Evolutionary conservation across 2,888 invertebrate genomes (phyloP), one percentile per base, ranked within the genome.

Genomic region (Sinotaia quadrata): DNA sequence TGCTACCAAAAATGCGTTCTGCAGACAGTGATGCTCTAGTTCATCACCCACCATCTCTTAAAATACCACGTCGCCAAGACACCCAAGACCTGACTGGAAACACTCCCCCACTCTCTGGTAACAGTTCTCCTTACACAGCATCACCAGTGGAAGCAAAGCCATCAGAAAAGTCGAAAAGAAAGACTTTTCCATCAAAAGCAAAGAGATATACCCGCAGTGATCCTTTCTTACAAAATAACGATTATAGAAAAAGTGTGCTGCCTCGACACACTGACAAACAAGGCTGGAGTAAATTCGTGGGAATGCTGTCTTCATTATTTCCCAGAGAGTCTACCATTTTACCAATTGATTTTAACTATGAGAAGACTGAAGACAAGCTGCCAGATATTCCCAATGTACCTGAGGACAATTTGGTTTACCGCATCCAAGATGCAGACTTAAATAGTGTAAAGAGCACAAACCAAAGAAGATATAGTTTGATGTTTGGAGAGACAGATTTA

Each of bases 1-100:
- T 87, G 8, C 70, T 81, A 0, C 84, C 85, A 0, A 84, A 84
- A 74, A 68, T 73, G 8, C 76, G 82, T 27, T n/a, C 24, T 15
- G 27, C 21, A 27, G 31, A 33, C 34, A n/a, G 29, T 31, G 21
- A 1, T 5, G 60, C 31, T 5, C 33, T 47, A 12, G 21, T 15
- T 47, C 4, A 15, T n/a, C 51, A 44, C 2, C 61, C 51, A 7
- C 61, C 54, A 5, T 31, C 65, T 37, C 18, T 65, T 24, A 65
- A 56, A n/a, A 65, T 65, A 44, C 56, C 65, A 7, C 3, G n/a
- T 7, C n/a, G 56, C 5, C 56, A 56, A 27, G 21, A 44, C 2
- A 52, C 65, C 4, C 56, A 47, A 34, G 65, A 65, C 33, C 18
- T 31, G 21, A 56, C 54, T 2, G 65, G 44, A 21, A 56, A 56